phyloP scores from a whole-genome alignment of 1,140 invertebrate genomes.

The Ruditapes philippinarum region DNA sequence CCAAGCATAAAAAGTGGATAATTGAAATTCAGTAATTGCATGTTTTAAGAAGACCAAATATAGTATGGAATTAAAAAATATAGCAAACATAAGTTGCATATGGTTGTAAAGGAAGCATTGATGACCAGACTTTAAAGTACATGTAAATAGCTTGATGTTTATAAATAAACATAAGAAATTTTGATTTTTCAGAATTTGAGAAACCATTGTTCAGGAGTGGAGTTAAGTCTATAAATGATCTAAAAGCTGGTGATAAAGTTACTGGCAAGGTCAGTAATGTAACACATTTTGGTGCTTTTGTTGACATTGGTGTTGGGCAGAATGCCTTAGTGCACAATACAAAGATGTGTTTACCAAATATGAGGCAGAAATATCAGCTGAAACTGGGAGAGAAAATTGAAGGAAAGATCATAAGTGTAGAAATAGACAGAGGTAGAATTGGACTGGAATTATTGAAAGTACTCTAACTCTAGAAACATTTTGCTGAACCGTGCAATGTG shows the following conservation, averaged over 20 bases:
- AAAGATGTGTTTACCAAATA: slow-evolving; percentile 72
- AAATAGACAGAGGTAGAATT: slow-evolving; percentile 87
- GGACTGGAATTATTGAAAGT: slow-evolving; percentile 84
- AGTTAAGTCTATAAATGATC: slow-evolving; percentile 89
- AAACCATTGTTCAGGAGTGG: slow-evolving; percentile 91
- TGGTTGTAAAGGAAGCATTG: too few species aligned
- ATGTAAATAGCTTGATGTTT: too few species aligned
- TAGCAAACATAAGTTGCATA: too few species aligned
- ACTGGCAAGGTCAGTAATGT: slow-evolving; percentile 90
- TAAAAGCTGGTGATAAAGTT: slow-evolving; percentile 88
- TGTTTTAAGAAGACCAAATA: too few species aligned
- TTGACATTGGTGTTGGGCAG: slow-evolving; percentile 94
- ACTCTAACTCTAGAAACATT: too few species aligned
- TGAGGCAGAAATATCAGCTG: slow-evolving; percentile 83
- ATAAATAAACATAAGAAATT: too few species aligned
- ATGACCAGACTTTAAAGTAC: too few species aligned
- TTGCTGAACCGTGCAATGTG: too few species aligned
- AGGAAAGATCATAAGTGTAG: slow-evolving; percentile 89
- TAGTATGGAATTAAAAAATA: too few species aligned
- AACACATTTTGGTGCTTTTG: slow-evolving; percentile 96
- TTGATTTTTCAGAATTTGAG: slow-evolving; percentile 87
- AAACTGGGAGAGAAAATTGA: slow-evolving; percentile 91
- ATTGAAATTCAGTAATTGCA: too few species aligned
- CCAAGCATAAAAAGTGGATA: too few species aligned
- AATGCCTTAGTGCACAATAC: slow-evolving; percentile 92